Conservation (phyloP, 1,140 invertebrate species). For the Aphis gossypii region DNA sequence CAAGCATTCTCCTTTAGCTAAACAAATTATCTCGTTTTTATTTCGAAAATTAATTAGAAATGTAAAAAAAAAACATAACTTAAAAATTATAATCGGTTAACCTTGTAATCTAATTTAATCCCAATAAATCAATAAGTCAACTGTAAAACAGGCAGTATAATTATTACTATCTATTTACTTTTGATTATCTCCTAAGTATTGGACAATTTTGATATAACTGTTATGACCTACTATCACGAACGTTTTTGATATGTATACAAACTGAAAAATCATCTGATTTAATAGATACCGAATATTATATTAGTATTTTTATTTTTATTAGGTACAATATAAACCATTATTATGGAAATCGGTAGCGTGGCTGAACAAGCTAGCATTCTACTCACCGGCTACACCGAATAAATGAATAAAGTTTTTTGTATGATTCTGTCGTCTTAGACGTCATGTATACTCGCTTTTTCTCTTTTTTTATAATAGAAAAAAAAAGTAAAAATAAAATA, state of each 20-base stretch:
- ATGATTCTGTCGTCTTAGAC: not conserved
- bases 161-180: too few relatives aligned
- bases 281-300: not conserved
- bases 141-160: too few relatives aligned
- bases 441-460: not conserved
- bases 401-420: conserved; percentile 17
- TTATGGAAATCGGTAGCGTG: conserved; percentile 15
- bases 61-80: too few relatives aligned
- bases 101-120: too few relatives aligned
- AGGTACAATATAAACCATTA: not conserved
- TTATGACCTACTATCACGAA: not conserved
- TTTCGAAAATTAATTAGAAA: too few relatives aligned
- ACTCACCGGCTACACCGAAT: not conserved
- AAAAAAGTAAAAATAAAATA: not conserved
- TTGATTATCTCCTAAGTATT: not conserved
- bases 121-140: too few relatives aligned
- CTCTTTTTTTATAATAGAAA: not conserved
- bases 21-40: too few relatives aligned
- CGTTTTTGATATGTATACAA: not conserved
- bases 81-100: too few relatives aligned
- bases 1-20: too few relatives aligned
- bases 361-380: not conserved
- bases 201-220: not conserved
- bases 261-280: not conserved
- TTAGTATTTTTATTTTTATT: not conserved